phyloP scores from a whole-genome alignment of 2,888 invertebrate species.

The Trachelus stipa region DNA sequence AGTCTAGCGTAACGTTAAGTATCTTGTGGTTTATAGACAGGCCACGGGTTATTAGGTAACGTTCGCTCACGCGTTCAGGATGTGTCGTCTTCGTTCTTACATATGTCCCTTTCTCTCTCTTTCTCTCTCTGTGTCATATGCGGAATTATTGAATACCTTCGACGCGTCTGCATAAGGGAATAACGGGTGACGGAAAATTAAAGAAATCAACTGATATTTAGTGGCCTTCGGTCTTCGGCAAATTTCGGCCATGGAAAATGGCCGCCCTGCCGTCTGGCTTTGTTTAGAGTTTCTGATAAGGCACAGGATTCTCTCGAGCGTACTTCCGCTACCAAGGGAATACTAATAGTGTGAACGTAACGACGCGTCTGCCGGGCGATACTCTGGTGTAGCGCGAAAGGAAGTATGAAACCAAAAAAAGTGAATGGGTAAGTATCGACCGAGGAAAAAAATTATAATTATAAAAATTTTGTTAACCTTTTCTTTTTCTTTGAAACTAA shows the following conservation, averaged over 20 bases:
- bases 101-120: too few species aligned
- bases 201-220: not conserved
- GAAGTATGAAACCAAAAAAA: not conserved
- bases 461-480: not conserved
- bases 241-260: conserved; percentile 57
- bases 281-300: conserved; percentile 51
- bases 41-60: conserved; percentile 57
- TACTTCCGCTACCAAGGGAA: conserved; percentile 49
- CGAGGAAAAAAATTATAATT: not conserved
- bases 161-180: not conserved
- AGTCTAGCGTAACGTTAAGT: not conserved
- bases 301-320: conserved; percentile 55
- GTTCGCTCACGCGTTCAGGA: conserved; percentile 50
- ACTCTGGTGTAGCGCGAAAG: not conserved
- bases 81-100: conserved; percentile 11
- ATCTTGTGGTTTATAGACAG: not conserved
- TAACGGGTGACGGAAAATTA: not conserved
- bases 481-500: not conserved
- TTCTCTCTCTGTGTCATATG: not conserved
- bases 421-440: not conserved
- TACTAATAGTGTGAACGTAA: conserved; percentile 17
- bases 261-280: conserved; percentile 25
- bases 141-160: not conserved
- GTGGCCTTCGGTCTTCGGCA: conserved; percentile 47
- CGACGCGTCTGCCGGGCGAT: not conserved